Percentiles rank a stretch among this genome's conserved stretches.
Evolutionary conservation across 2,888 invertebrate genomes (phyloP).

Genomic region (Drosophila greeni): DNA sequence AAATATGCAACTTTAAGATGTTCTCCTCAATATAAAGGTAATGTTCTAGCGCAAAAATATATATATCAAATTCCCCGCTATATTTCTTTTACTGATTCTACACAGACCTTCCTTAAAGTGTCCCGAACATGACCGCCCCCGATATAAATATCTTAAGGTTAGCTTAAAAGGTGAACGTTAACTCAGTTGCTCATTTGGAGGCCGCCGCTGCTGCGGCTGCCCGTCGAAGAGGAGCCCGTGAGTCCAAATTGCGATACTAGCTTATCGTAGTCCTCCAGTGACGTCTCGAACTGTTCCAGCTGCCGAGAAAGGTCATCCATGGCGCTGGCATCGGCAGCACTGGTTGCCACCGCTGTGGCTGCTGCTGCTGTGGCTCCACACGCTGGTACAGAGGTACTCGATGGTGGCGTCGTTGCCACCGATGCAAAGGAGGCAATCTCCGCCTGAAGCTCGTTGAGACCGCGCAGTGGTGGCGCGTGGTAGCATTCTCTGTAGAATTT

Average conservation of each 20-base stretch:
- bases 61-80: neutral
- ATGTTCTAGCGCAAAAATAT: neutral
- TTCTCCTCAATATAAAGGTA: neutral
- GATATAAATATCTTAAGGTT: constrained; percentile 33
- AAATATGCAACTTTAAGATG: neutral
- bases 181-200: constrained; percentile 74
- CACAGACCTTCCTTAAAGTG: neutral
- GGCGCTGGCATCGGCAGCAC: constrained; percentile 45
- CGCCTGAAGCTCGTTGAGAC: constrained; percentile 65
- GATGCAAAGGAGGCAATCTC: constrained; percentile 37
- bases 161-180: neutral
- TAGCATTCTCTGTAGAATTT: constrained; percentile 79
- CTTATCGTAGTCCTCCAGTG: constrained; percentile 78
- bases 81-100: neutral
- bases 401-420: constrained; percentile 17
- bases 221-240: constrained; percentile 74
- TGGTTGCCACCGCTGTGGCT: constrained; percentile 44
- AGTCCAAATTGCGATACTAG: constrained; percentile 77
- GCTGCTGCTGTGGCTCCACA: constrained; percentile 40
- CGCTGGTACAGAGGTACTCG: constrained; percentile 43
- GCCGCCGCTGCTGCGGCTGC: constrained; percentile 75
- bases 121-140: constrained; percentile 7
- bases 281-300: constrained; percentile 79
- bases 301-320: constrained; percentile 78
- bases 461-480: constrained; percentile 77